phyloP scores from a whole-genome alignment of 1,140 invertebrate genomes.

The roundworm (Caenorhabditis elegans) region DNA sequence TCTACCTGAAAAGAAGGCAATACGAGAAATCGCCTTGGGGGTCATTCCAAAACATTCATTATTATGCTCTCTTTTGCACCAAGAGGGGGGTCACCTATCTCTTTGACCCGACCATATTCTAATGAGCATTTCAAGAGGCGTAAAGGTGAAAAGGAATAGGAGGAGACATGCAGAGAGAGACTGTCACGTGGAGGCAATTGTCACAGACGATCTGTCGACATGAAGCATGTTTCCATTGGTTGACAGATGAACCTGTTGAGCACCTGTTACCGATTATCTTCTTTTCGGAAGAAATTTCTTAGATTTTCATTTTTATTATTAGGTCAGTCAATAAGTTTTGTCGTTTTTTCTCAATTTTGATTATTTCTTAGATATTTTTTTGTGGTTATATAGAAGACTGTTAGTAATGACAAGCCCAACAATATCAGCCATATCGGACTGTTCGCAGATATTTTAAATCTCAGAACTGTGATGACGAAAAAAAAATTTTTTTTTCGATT shows the following conservation, averaged over 20 bases:
- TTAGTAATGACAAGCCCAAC: no score
- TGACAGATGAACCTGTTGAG: not conserved
- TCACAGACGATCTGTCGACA: constrained; percentile 6
- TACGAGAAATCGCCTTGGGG: not conserved
- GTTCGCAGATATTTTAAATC: no score
- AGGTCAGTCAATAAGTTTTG: no score
- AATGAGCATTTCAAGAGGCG: constrained; percentile 16
- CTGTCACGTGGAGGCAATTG: not conserved
- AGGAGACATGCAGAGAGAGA: not conserved
- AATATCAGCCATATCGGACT: no score
- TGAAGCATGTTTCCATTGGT: not conserved
- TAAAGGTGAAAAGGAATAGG: not conserved
- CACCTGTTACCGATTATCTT: not conserved
- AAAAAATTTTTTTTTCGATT: no score
- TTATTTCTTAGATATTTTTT: no score
- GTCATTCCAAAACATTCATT: constrained; percentile 25
- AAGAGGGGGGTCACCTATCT: not conserved
- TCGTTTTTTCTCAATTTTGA: no score
- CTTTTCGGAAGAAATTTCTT: no score
- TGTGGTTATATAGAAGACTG: no score
- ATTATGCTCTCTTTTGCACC: constrained; percentile 6
- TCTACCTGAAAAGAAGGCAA: constrained; percentile 27
- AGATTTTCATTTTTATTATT: no score
- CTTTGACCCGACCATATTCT: constrained; percentile 9
- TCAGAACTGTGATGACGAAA: no score